phyloP scores from a whole-genome alignment of 2,113 vertebrate species.

The Mesoclemmys tuberculata region DNA sequence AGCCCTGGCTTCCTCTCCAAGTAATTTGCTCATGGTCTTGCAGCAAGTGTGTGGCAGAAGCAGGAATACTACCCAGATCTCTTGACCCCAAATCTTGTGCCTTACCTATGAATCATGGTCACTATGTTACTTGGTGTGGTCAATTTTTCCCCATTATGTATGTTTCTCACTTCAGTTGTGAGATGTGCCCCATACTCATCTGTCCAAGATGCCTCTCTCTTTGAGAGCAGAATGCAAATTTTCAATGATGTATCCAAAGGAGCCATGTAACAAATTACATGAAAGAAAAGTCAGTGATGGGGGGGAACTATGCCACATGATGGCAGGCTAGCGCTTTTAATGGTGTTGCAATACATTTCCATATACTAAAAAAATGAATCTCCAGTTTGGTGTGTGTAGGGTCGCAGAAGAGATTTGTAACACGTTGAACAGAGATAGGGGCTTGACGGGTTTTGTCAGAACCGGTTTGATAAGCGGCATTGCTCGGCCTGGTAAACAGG shows the following conservation, averaged over 20 bases:
- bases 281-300: background rate
- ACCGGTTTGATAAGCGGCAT: too few species aligned
- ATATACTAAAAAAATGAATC: rapidly evolving
- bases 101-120: background rate
- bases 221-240: background rate
- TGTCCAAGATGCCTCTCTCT: background rate
- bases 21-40: background rate
- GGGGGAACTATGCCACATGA: background rate
- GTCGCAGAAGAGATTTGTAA: too few species aligned
- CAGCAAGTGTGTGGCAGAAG: background rate
- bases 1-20: background rate
- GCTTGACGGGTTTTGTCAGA: too few species aligned
- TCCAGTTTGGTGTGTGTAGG: background rate
- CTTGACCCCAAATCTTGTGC: background rate
- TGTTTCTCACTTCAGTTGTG: background rate
- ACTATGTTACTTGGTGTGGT: background rate
- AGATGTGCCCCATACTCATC: background rate
- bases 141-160: background rate
- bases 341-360: background rate
- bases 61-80: background rate
- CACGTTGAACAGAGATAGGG: too few species aligned
- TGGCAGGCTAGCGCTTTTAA: background rate
- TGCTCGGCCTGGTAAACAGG: too few species aligned
- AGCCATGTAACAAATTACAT: background rate
- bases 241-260: rapidly evolving